Percentiles rank a stretch among this genome's conserved stretches.
phyloP scores from a whole-genome alignment of 23 tunicate species.

The Aplidium turbinatum region DNA sequence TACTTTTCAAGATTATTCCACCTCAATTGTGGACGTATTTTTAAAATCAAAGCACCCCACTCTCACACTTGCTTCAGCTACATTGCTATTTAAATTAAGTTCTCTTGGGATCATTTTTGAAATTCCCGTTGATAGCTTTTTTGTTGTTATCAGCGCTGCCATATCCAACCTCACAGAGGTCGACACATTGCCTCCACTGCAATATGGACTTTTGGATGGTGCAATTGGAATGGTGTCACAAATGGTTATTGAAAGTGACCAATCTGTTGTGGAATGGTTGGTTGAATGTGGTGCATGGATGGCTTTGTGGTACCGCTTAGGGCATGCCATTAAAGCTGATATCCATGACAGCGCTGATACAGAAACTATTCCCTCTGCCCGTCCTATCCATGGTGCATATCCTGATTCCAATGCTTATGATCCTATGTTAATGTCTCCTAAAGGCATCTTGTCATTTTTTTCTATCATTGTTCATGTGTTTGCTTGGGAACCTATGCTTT shows the following conservation, averaged over 20 bases:
- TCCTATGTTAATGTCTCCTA: slow-evolving; percentile 72
- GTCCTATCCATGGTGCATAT: slow-evolving; percentile 26
- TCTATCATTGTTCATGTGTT: slow-evolving; percentile 43
- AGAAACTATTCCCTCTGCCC: slow-evolving; percentile 68
- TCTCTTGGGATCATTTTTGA: slow-evolving; percentile 60
- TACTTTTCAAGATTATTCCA: slow-evolving; percentile 32
- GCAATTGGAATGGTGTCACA: slow-evolving; percentile 71
- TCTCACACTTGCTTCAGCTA: slow-evolving; percentile 39
- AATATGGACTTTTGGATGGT: slow-evolving; percentile 71
- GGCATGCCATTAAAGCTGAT: slow-evolving; percentile 67
- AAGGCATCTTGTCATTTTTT: slow-evolving; percentile 48
- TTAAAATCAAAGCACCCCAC: slow-evolving; percentile 59
- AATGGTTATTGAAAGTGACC: slow-evolving; percentile 45
- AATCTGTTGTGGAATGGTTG: slow-evolving; percentile 45
- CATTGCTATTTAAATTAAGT: slow-evolving; percentile 59
- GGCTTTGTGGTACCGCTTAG: slow-evolving; percentile 81
- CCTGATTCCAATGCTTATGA: slow-evolving; percentile 41
- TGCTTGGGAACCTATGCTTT: slow-evolving; percentile 60
- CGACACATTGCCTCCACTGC: slow-evolving; percentile 64
- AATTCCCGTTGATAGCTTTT: slow-evolving; percentile 37
- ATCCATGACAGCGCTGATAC: slow-evolving; percentile 49
- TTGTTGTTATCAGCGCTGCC: slow-evolving; percentile 46
- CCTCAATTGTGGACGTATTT: slow-evolving; percentile 35
- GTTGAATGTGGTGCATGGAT: slow-evolving; percentile 79
- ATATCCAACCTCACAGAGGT: slow-evolving; percentile 86